phyloP scores from a whole-genome alignment of 2,113 vertebrate species.

The Eretmochelys imbricata region DNA sequence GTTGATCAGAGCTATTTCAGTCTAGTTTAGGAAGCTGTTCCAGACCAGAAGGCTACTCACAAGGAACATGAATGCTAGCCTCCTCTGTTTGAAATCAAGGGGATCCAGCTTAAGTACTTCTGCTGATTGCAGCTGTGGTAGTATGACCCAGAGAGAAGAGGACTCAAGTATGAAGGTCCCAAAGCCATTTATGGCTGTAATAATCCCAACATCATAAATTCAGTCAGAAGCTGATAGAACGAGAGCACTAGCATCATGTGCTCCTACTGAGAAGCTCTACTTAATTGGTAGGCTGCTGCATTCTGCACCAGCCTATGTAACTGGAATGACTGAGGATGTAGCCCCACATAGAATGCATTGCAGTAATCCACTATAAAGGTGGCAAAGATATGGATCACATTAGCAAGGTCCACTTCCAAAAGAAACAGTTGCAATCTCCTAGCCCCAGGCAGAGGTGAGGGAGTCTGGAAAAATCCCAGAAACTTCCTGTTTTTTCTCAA shows the following conservation, averaged over 20 bases:
- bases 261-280: background rate
- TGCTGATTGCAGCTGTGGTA: background rate
- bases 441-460: background rate
- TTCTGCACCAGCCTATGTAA: background rate
- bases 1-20: background rate
- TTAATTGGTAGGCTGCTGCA: background rate
- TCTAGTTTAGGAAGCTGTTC: background rate
- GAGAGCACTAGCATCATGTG: background rate
- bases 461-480: background rate
- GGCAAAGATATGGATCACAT: background rate
- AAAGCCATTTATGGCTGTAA: background rate
- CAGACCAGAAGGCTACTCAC: background rate
- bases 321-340: background rate
- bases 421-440: background rate
- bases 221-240: background rate
- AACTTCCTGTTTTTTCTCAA: background rate
- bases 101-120: background rate
- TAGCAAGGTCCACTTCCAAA: background rate
- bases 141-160: background rate
- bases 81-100: background rate
- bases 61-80: background rate
- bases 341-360: background rate
- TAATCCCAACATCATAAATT: background rate
- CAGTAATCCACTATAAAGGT: background rate
- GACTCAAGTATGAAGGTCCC: background rate